phyloP scores from a whole-genome alignment of 2,113 vertebrate species.

The Buteo buteo region DNA sequence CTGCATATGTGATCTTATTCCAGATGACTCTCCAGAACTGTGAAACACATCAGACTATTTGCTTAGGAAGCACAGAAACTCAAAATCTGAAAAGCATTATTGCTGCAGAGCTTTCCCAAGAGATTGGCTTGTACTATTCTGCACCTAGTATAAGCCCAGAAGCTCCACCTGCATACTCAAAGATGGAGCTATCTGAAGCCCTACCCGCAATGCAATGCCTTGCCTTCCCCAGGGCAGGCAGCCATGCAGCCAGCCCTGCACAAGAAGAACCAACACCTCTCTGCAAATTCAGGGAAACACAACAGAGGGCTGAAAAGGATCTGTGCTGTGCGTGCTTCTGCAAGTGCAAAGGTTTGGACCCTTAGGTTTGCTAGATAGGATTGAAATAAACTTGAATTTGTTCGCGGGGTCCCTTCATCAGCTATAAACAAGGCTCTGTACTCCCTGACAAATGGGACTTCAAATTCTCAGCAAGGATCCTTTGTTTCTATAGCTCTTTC shows the following conservation, averaged over 20 bases:
- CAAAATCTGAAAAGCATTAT: background rate
- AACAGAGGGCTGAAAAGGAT: background rate
- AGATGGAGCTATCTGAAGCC: background rate
- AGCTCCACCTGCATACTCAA: background rate
- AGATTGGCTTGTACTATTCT: background rate
- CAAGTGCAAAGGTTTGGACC: background rate
- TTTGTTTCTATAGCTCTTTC: background rate
- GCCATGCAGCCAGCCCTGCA: fast-evolving
- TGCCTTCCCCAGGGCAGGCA: background rate
- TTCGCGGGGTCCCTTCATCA: background rate
- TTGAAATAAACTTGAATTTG: background rate
- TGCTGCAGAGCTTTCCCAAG: background rate
- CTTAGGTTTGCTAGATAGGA: background rate
- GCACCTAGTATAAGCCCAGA: background rate
- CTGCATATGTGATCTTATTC: background rate
- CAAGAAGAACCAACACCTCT: background rate
- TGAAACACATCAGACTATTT: background rate
- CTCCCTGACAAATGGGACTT: background rate
- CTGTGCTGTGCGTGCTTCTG: background rate
- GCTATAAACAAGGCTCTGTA: background rate
- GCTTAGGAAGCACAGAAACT: background rate
- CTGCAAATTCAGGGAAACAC: background rate
- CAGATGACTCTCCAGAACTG: background rate
- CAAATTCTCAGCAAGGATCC: background rate
- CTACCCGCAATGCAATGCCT: background rate